Percentiles rank a stretch among this genome's conserved stretches.
phyloP scores from a whole-genome alignment of 2,888 invertebrate genomes.

The Neoitamus cyanurus region DNA sequence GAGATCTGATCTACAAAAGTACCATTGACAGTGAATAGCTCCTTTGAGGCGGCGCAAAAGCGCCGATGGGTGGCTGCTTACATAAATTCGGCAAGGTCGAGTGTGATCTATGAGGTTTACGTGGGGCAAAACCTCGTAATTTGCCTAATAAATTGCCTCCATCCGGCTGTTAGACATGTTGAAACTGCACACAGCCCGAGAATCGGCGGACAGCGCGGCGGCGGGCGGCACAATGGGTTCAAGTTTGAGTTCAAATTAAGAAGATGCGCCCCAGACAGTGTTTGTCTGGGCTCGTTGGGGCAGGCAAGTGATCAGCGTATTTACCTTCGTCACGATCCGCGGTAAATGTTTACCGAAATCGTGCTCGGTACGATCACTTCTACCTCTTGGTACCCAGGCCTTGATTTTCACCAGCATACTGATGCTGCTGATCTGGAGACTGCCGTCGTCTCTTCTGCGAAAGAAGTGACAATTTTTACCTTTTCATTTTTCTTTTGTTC shows the following conservation, averaged over 20 bases:
- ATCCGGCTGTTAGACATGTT: not conserved
- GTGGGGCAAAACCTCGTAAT: not conserved
- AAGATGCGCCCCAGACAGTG: conserved; percentile 11
- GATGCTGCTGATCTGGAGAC: not conserved
- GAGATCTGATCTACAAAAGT: conserved; percentile 33
- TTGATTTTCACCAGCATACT: conserved; percentile 2
- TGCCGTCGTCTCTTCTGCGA: not conserved
- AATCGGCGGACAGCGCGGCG: not conserved
- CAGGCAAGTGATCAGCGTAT: not conserved
- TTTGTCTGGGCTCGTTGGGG: not conserved
- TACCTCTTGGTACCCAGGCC: not conserved
- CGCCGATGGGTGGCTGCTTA: not conserved
- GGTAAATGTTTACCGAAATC: not conserved
- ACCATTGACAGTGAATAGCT: conserved; percentile 24
- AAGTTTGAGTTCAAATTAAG: conserved; percentile 30
- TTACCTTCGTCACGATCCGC: conserved; percentile 8
- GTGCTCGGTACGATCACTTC: not conserved
- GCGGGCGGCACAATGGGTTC: not conserved
- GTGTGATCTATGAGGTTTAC: not conserved
- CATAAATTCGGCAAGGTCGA: conserved; percentile 7
- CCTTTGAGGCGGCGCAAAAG: not conserved
- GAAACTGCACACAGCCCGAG: not conserved
- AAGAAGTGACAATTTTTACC: conserved; percentile 8
- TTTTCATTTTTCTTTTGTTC: not conserved
- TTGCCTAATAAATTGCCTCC: conserved; percentile 19